phyloP scores from a whole-genome alignment of 2,797 vertebrate genomes.

The Paedocypris micromegethes region DNA sequence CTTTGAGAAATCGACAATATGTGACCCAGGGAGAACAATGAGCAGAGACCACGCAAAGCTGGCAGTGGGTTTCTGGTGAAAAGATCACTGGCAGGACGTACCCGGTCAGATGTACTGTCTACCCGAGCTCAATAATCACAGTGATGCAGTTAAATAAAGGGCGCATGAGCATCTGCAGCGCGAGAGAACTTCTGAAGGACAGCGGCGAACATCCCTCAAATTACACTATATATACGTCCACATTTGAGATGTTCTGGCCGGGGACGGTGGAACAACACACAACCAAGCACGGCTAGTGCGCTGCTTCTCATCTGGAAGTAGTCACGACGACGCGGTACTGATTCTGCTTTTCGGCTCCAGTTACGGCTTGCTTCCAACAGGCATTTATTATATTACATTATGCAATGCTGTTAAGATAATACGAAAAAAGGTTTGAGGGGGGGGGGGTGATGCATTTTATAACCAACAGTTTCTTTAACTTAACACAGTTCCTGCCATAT shows the following conservation, averaged over 20 bases:
- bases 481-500: conserved; percentile 18
- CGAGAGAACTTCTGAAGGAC: conserved; percentile 17
- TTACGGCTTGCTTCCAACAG: too few relatives aligned
- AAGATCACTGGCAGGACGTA: conserved; percentile 11
- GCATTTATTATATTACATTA: too few relatives aligned
- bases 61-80: conserved; percentile 15
- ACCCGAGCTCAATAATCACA: conserved; percentile 14
- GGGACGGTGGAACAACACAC: not conserved
- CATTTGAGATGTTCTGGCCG: not conserved
- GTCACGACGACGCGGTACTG: too few relatives aligned
- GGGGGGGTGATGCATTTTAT: too few relatives aligned
- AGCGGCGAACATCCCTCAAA: conserved; percentile 17
- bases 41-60: conserved; percentile 2
- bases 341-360: too few relatives aligned
- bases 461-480: too few relatives aligned
- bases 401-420: too few relatives aligned
- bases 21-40: not conserved
- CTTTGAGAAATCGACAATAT: too few relatives aligned
- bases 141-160: conserved; percentile 21
- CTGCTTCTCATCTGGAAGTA: too few relatives aligned
- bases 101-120: conserved; percentile 24
- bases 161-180: not conserved
- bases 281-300: not conserved
- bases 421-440: too few relatives aligned
- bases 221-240: conserved; percentile 1